These are phyloP conservation scores for Euplexia lucipara DNA, from an alignment of 2,888 invertebrate species.

Conservation along the genomic window DNA sequence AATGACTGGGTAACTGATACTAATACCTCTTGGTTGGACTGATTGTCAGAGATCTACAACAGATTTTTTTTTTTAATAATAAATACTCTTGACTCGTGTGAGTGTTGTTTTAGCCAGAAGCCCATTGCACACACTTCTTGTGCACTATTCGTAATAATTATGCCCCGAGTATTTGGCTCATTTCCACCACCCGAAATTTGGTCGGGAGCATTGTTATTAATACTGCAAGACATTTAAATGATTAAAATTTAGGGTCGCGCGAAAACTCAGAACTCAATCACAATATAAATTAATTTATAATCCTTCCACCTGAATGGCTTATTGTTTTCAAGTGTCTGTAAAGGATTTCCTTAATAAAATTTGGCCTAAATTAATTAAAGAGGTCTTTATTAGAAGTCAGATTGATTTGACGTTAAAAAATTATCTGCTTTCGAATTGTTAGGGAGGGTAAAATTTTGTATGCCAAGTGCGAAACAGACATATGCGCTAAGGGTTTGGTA, in stretches of 20 bases:
- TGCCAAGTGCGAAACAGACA: too few species aligned
- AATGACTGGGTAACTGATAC: too few species aligned
- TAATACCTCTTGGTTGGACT: too few species aligned
- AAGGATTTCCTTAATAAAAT: conserved; percentile 54
- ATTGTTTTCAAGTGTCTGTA: conserved; percentile 52
- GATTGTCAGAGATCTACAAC: too few species aligned
- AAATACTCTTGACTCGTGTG: too few species aligned
- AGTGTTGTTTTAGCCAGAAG: too few species aligned
- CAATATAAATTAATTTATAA: conserved; percentile 49
- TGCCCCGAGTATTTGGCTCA: too few species aligned
- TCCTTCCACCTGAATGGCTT: conserved; percentile 36
- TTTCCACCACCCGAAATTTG: too few species aligned
- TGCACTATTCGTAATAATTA: too few species aligned
- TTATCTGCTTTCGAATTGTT: background rate
- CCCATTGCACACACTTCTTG: too few species aligned
- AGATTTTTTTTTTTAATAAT: too few species aligned
- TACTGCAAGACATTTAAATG: background rate
- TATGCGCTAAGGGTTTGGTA: too few species aligned
- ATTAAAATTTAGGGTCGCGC: conserved; percentile 4
- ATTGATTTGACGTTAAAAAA: conserved; percentile 15
- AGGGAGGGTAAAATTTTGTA: background rate
- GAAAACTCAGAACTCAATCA: conserved; percentile 17
- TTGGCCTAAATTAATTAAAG: background rate
- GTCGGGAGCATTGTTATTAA: background rate
- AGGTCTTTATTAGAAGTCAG: conserved; percentile 1